Evolutionary conservation across 2,888 invertebrate genomes (phyloP).

Genomic region (Mactromeris polynyma): DNA sequence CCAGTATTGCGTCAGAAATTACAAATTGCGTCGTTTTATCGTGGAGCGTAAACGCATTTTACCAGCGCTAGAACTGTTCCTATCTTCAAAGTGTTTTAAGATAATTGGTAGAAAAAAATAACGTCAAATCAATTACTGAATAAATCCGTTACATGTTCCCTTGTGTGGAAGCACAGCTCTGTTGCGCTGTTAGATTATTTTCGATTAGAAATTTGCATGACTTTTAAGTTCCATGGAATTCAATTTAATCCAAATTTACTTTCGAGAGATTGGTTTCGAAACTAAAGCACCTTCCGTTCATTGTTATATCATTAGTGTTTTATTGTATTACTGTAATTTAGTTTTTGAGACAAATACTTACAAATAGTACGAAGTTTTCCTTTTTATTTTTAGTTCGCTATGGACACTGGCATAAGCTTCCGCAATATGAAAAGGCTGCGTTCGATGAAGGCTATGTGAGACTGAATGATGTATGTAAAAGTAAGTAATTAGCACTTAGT

Average conservation of each 20-base stretch:
- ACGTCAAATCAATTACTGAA: constrained; percentile 1
- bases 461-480: constrained; percentile 78
- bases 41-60: not conserved
- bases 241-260: not conserved
- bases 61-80: not conserved
- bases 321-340: not conserved
- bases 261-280: not conserved
- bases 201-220: constrained; percentile 16
- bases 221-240: not conserved
- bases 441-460: constrained; percentile 70
- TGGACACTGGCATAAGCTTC: constrained; percentile 75
- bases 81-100: not conserved
- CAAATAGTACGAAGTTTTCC: not conserved
- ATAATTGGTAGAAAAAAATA: not conserved
- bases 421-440: constrained; percentile 70
- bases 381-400: constrained; percentile 76
- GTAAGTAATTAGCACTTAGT: constrained; percentile 65
- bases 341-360: not conserved
- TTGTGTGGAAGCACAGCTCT: not conserved
- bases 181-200: not conserved
- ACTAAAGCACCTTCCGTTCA: not conserved
- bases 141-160: not conserved
- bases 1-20: no score
- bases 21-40: no score
- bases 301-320: not conserved